Percentiles rank a stretch among this genome's conserved stretches.
Conservation (phyloP, 2,113 vertebrate species). For the Sisor rabdophorus region DNA sequence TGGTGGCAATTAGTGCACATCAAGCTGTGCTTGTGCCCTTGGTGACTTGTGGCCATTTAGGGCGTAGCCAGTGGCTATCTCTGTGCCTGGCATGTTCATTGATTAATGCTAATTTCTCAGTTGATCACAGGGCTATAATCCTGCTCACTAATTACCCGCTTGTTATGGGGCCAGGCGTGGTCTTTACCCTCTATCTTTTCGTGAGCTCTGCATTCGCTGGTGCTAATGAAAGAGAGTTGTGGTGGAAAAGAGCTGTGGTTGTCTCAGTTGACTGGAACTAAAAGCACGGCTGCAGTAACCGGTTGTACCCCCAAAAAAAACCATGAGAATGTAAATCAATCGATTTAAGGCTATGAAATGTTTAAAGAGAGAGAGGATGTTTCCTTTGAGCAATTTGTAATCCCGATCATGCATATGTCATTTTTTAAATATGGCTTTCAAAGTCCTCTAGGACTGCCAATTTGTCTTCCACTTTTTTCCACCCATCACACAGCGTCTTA, state of each 20-base stretch:
- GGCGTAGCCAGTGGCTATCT: constrained; percentile 44
- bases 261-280: not conserved
- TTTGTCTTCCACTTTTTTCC: not conserved
- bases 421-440: not conserved
- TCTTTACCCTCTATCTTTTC: constrained; percentile 53
- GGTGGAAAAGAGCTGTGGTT: not conserved
- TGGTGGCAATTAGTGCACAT: constrained; percentile 62
- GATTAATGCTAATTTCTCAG: constrained; percentile 69
- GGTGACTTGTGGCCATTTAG: constrained; percentile 56
- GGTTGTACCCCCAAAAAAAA: constrained; percentile 30
- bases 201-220: constrained; percentile 32
- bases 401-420: too few relatives aligned
- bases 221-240: not conserved
- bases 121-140: constrained; percentile 58
- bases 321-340: constrained; percentile 22
- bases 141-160: constrained; percentile 59
- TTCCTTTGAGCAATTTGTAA: not conserved
- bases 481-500: not conserved
- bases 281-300: constrained; percentile 7
- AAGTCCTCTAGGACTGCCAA: not conserved
- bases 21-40: constrained; percentile 54
- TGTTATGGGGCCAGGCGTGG: constrained; percentile 60
- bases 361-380: not conserved
- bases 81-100: constrained; percentile 51
- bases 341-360: not conserved